Conservation (phyloP, 1,140 invertebrate species). For the Cotesia typhae region DNA sequence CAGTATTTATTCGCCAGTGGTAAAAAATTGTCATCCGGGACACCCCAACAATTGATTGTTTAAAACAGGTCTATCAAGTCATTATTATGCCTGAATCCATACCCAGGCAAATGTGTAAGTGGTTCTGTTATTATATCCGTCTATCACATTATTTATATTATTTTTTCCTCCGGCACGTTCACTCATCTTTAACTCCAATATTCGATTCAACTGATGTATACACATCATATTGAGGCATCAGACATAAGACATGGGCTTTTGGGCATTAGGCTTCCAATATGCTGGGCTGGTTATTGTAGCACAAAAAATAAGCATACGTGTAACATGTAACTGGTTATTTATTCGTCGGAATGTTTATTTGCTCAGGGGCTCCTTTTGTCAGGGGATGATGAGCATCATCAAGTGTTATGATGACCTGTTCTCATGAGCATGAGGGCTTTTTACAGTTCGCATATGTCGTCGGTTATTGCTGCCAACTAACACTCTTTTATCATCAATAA, state of each 20-base stretch:
- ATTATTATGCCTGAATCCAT: not conserved
- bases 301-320: not conserved
- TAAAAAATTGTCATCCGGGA: too few species aligned
- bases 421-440: slow-evolving; percentile 47
- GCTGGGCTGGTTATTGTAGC: not conserved
- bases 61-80: too few species aligned
- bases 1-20: too few species aligned
- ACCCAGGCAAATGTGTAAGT: too few species aligned
- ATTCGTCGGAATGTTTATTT: slow-evolving; percentile 66
- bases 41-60: too few species aligned
- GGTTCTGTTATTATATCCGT: not conserved
- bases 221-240: too few species aligned
- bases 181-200: not conserved
- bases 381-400: slow-evolving; percentile 38
- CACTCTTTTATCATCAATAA: not conserved
- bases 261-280: not conserved
- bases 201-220: not conserved
- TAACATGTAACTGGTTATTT: slow-evolving; percentile 63
- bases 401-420: slow-evolving; percentile 65
- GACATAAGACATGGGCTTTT: too few species aligned
- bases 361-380: slow-evolving; percentile 56
- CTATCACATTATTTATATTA: not conserved
- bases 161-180: slow-evolving; percentile 8
- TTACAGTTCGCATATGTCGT: slow-evolving; percentile 42
- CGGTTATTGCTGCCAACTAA: slow-evolving; percentile 2